Base-by-base conservation (phyloP, 37 sponge, comb jelly and placozoan genomes). In the Beroe ovata region DNA sequence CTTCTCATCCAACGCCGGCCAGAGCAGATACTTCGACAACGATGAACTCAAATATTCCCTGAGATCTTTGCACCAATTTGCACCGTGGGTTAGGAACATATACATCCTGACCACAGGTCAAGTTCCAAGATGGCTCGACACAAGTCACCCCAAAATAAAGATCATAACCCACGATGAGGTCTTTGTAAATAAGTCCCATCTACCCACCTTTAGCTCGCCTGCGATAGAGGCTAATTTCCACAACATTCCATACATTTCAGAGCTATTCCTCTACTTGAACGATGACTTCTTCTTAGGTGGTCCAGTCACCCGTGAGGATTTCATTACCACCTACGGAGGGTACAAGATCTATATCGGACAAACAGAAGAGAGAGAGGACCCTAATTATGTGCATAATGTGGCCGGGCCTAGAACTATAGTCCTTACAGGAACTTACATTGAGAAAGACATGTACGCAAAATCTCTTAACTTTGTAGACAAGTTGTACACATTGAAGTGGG, bases 91-190 rank as follows among this genome's bases (percentile, higher is more conserved):
- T 29, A 41, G 98, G 21, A 92, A 94, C 38, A 94, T 97, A 61
- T 97, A 90, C 90, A 92, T 97, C 19, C 94, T 97, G 32, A 97
- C 98, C 16, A 95, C 94, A 71, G 98, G 98, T 20, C 98, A 97
- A 92, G 94, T 97, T 42, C 98, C 98, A 18, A 89, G 92, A 39
- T 97, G 98, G 98, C 91, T 97, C 8, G 84, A 97, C 91, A 64
- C 95, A 60, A 93, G 93, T 59, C 88, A 93, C 69, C 95, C 98
- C 16, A 32, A 95, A 33, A 23, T 97, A 36, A 92, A 91, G n/a
- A 58, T 97, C 0, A 89, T 96, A 26, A 92, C 96, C n/a, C 96
- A 96, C 88, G 60, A 94, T 92, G 93, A 95, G 71, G 93, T 97
- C 81, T 97, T 94, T 64, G 60, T 20, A 11, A 95, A 97, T 93